Evolutionary conservation across 2,113 vertebrate species (phyloP), one percentile per base, ranked within the genome.

Genomic region (Gavia stellata): DNA sequence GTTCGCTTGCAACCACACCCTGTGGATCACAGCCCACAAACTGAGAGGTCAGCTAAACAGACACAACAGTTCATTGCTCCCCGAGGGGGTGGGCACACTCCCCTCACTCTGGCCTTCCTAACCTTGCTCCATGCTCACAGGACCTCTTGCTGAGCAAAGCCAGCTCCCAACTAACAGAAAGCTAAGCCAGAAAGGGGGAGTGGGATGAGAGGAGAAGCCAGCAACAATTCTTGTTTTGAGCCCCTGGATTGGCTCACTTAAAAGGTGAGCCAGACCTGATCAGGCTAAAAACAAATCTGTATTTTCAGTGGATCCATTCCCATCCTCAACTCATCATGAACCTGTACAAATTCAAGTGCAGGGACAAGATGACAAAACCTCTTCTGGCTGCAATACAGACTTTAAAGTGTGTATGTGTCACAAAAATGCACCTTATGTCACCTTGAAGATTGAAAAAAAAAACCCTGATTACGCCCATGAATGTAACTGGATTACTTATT

Each of bases 1-100:
- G 44, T 7, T 9, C 0, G 7, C 45, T 88, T 55, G 29, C 68
- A 61, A 10, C 33, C 26, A 19, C 56, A 5, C 34, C 36, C 79
- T 29, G 33, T 5, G 49, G 59, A 10, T 33, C 24, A 24, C 47
- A 67, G 61, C 33, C n/a, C 59, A 25, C 2, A 7, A 5, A 28
- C 24, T 1, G 17, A 80, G 61, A 31, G 44, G 31, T 29, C 38
- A 29, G 38, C 66, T 31, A n/a, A 38, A 15, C 50, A 6, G 0
- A 33, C 2, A 8, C 11, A 34, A 26, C 8, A 59, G n/a, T 1
- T 24, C 29, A 4, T 1, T 59, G 56, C 58, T 28, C 29, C 56
- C 73, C 0, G 0, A 62, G 14, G 14, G 8, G 4, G 3, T 29
- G 18, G 33, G 42, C 21, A 23, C 10, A 0, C 45, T 24, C 52